Base-by-base conservation (phyloP, 2,797 vertebrate genomes). In the Bovichtus variegatus region DNA sequence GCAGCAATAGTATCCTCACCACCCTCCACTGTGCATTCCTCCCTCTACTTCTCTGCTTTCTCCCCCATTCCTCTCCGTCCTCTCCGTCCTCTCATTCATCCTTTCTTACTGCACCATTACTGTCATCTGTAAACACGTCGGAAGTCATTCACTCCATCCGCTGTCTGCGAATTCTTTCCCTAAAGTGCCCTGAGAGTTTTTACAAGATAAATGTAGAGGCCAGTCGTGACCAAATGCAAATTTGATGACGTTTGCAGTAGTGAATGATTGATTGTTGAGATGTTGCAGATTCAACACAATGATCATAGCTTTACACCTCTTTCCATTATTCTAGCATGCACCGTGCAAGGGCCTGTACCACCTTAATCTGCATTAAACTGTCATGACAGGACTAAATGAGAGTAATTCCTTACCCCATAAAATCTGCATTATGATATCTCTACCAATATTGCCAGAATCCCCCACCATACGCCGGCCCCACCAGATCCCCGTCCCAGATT, bases 401-500 rank as follows among this genome's bases (percentile, higher is more conserved):
- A 73, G 78, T 85, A 85, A 91, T 89, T 87, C 76, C 84, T 73
- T 79, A 86, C 78, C 50, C 65, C 71, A 87, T 88, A 71, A 83
- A 81, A 58, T 78, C 46, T 79, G 78, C 31, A 69, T 76, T 72
- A 88, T 79, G 67, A 83, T 83, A 53, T 77, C 61, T 75, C 63
- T 54, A 36, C 62, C 63, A 62, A 51, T 81, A 81, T 68, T 86
- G 60, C 47, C 71, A 71, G 54, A 78, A 69, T 66, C 72, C 78
- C 60, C 76, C 63, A 31, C 61, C 40, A 10, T 76, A 55, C 2
- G 1, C 49, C 59, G 16, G 69, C 62, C 75, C 81, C 58, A 57
- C 88, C 88, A 74, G 76, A 89, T 89, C 82, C 77, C 67, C 53
- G 1, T 74, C 78, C 67, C 80, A 88, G 92, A 94, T 86, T 51